A percentile compares a stretch with the other conserved stretches of the same genome.
Evolutionary conservation across 2,888 invertebrate species (phyloP).

Genomic region (Agrotis clavis): DNA sequence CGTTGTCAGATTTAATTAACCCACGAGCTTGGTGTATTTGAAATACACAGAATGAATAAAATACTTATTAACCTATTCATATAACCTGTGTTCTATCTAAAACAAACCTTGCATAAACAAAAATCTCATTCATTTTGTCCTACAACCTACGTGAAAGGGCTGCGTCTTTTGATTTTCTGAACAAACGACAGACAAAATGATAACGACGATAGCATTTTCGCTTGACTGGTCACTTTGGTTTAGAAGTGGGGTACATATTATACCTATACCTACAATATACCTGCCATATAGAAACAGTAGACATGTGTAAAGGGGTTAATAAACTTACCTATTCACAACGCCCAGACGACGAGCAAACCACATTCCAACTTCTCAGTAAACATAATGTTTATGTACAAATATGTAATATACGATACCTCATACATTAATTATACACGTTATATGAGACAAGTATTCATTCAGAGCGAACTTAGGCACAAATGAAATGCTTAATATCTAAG

Average conservation of each 20-base stretch:
- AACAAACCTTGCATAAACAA: no score
- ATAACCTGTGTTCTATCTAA: no score
- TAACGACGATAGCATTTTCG: no score
- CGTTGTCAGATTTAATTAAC: background rate
- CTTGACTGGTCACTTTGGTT: background rate
- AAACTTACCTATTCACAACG: background rate
- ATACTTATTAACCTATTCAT: no score
- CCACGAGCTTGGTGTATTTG: background rate
- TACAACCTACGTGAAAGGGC: no score
- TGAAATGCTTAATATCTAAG: conserved; percentile 44
- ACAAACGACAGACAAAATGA: no score
- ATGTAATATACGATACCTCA: background rate
- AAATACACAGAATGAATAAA: no score
- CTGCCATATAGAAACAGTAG: no score
- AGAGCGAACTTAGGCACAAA: background rate
- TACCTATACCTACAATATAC: no score
- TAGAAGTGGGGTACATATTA: background rate
- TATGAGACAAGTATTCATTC: conserved; percentile 30
- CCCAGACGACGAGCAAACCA: conserved; percentile 2
- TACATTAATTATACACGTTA: conserved; percentile 17
- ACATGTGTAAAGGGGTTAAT: background rate
- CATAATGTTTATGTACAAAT: conserved; percentile 1
- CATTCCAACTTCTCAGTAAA: conserved; percentile 1
- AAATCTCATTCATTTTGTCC: no score
- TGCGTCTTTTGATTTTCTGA: no score